Conservation (phyloP, 2,113 vertebrate species). For the Datnioides undecimradiatus region DNA sequence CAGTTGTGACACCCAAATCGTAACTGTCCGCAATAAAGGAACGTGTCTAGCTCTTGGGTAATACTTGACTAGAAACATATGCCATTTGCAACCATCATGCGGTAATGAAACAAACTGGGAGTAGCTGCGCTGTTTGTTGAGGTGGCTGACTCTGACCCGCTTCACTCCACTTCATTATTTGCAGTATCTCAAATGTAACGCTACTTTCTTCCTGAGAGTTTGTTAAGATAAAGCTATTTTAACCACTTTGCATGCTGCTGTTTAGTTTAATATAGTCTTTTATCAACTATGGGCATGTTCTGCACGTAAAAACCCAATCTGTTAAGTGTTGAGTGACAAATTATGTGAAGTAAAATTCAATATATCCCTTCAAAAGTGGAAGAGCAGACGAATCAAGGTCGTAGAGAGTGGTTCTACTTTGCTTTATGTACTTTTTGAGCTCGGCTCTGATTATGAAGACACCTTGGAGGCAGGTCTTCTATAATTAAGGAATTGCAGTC, state of each 20-base stretch:
- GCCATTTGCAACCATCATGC: background rate
- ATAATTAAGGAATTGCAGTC: conserved; percentile 27
- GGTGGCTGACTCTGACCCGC: too few relatives aligned
- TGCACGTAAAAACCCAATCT: too few relatives aligned
- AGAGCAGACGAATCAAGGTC: too few relatives aligned
- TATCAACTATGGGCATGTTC: too few relatives aligned
- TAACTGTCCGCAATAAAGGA: too few relatives aligned
- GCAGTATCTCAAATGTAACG: background rate
- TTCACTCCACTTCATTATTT: background rate
- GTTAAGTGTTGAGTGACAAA: too few relatives aligned
- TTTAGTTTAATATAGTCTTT: background rate
- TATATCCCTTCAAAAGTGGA: background rate
- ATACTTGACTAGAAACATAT: background rate
- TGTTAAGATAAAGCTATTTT: background rate
- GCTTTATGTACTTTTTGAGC: background rate
- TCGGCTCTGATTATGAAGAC: background rate
- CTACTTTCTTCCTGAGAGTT: background rate
- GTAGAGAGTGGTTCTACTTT: too few relatives aligned
- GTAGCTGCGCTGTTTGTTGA: background rate
- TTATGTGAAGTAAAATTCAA: background rate
- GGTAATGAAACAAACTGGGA: background rate
- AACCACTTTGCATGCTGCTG: background rate
- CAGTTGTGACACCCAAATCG: background rate
- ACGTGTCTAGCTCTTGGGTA: background rate
- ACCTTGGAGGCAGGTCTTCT: background rate